Evolutionary conservation across 2,113 vertebrate genomes (phyloP).

Genomic region (Triplophysa dalaica): DNA sequence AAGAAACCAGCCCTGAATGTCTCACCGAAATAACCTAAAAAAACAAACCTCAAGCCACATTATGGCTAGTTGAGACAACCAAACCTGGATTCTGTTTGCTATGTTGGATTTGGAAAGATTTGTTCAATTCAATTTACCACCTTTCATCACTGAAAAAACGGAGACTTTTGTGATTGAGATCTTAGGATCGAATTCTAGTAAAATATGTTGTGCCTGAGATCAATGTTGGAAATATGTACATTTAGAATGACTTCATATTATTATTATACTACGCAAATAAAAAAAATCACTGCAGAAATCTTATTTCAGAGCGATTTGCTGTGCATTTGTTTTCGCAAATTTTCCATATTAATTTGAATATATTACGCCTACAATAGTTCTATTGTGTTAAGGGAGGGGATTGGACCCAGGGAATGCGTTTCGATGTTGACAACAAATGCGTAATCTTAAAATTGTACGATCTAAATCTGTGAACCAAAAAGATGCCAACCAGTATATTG

Average conservation of each 20-base stretch:
- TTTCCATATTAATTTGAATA: slow-evolving; percentile 4
- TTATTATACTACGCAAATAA: neutral
- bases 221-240: neutral
- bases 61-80: slow-evolving; percentile 14
- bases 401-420: slow-evolving; percentile 17
- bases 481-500: neutral
- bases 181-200: neutral
- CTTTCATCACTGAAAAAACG: neutral
- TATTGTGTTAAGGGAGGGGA: slow-evolving; percentile 24
- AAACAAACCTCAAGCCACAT: slow-evolving; percentile 43
- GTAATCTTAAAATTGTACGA: neutral
- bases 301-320: neutral
- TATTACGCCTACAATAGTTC: slow-evolving; percentile 35
- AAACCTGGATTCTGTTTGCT: slow-evolving; percentile 33
- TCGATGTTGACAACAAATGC: slow-evolving; percentile 12
- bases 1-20: slow-evolving; percentile 63
- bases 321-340: neutral
- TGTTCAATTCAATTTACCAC: neutral
- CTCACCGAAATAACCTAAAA: slow-evolving; percentile 55
- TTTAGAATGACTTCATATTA: neutral
- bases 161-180: neutral
- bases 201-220: neutral
- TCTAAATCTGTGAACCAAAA: neutral
- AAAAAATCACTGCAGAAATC: neutral
- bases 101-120: slow-evolving; percentile 27